These are phyloP conservation scores for Eupithecia insigniata DNA, from an alignment of 2,888 invertebrate genomes.

Conservation along the genomic window DNA sequence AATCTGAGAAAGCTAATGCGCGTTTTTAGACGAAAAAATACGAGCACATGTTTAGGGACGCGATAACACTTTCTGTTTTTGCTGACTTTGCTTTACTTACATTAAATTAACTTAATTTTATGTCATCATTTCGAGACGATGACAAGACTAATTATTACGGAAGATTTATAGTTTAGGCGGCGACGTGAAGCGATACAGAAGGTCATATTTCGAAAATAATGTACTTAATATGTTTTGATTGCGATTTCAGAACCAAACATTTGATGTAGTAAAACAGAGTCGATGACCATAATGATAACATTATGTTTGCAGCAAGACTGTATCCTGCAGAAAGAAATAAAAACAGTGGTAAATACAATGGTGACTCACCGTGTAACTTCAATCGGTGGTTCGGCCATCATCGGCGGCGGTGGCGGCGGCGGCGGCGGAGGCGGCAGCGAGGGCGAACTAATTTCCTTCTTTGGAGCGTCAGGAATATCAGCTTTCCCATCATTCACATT, in stretches of 20 bases:
- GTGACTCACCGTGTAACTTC: conserved; percentile 61
- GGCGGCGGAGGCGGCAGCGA: conserved; percentile 68
- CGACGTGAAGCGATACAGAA: not conserved
- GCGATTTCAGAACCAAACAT: not conserved
- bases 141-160: conserved; percentile 7
- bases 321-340: not conserved
- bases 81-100: conserved; percentile 12
- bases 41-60: conserved; percentile 46
- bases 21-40: conserved; percentile 39
- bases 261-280: no score
- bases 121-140: not conserved
- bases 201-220: not conserved
- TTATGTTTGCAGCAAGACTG: not conserved
- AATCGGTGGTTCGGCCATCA: conserved; percentile 58
- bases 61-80: conserved; percentile 34
- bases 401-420: conserved; percentile 60
- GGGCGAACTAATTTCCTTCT: conserved; percentile 62
- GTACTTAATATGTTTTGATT: not conserved
- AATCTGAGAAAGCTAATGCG: conserved; percentile 56
- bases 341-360: not conserved
- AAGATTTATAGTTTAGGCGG: not conserved
- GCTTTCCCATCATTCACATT: conserved; percentile 43
- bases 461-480: conserved; percentile 64
- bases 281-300: no score
- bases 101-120: not conserved